Percentiles rank a stretch among this genome's conserved stretches.
These are phyloP conservation scores for Arctocebus calabarensis DNA, from an alignment of 2,797 vertebrate species.

Conservation along the genomic window DNA sequence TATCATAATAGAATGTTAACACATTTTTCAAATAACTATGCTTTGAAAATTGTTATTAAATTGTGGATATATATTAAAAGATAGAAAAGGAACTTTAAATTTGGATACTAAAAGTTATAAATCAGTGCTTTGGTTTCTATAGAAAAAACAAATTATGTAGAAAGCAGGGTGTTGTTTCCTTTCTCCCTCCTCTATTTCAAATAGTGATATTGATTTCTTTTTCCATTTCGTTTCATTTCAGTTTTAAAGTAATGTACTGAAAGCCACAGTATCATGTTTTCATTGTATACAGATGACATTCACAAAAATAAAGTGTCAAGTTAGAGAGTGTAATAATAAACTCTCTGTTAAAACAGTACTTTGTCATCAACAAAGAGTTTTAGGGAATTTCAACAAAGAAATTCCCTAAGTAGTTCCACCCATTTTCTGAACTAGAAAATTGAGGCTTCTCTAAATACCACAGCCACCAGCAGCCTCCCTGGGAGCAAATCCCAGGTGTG, in stretches of 20 bases:
- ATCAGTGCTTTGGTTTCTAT: background rate
- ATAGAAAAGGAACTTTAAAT: slow-evolving; percentile 11
- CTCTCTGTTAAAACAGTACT: background rate
- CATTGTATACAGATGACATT: background rate
- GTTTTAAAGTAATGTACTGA: background rate
- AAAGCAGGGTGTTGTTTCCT: background rate
- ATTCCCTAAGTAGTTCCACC: background rate
- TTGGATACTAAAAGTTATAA: background rate
- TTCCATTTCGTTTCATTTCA: background rate
- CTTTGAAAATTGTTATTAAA: slow-evolving; percentile 39
- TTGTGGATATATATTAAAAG: background rate
- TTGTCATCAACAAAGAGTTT: background rate
- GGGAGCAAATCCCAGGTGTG: background rate
- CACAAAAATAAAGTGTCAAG: background rate
- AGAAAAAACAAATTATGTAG: background rate
- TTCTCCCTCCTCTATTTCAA: slow-evolving; percentile 34
- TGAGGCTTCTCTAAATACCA: background rate
- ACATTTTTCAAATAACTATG: slow-evolving; percentile 30
- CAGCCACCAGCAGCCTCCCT: background rate
- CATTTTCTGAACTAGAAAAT: slow-evolving; percentile 47
- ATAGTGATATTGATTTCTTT: slow-evolving; percentile 17
- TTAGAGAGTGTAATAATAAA: background rate
- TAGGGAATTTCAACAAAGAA: too few relatives aligned
- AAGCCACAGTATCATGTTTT: background rate
- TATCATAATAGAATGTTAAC: background rate